Conservation (phyloP, 2,888 invertebrate species). For the Sarcophaga rosellei region DNA sequence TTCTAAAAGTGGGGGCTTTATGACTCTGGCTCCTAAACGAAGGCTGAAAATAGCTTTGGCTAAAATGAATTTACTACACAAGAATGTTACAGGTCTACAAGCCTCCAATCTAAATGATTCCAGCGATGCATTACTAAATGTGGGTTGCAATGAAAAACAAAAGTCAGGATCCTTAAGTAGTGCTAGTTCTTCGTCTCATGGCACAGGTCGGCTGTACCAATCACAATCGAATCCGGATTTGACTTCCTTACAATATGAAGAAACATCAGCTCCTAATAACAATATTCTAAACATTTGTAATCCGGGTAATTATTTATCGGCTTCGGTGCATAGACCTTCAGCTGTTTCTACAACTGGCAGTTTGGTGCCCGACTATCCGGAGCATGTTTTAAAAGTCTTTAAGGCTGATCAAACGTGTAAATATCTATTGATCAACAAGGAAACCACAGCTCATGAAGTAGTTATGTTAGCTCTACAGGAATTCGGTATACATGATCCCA, state of each 20-base stretch:
- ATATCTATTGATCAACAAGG: slow-evolving; percentile 97
- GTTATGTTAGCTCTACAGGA: slow-evolving; percentile 98
- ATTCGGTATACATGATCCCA: slow-evolving; percentile 96
- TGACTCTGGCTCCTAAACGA: slow-evolving; percentile 92
- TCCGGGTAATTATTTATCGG: slow-evolving; percentile 73
- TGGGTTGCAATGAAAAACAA: slow-evolving; percentile 69
- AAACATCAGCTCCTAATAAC: slow-evolving; percentile 82
- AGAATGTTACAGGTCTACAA: slow-evolving; percentile 72
- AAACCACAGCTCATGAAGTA: slow-evolving; percentile 93
- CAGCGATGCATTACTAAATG: slow-evolving; percentile 74
- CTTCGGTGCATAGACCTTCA: slow-evolving; percentile 76
- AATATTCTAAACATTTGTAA: slow-evolving; percentile 50
- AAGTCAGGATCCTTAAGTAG: slow-evolving; percentile 72
- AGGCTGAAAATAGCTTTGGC: slow-evolving; percentile 92
- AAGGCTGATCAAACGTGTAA: slow-evolving; percentile 99
- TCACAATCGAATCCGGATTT: slow-evolving; percentile 95
- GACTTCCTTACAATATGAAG: slow-evolving; percentile 87
- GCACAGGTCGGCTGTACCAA: slow-evolving; percentile 84
- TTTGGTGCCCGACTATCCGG: slow-evolving; percentile 88
- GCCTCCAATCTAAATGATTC: slow-evolving; percentile 76
- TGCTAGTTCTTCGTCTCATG: slow-evolving; percentile 73
- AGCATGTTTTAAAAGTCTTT: slow-evolving; percentile 98
- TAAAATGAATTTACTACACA: slow-evolving; percentile 89
- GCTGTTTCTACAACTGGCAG: slow-evolving; percentile 73
- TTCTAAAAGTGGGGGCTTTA: slow-evolving; percentile 86